phyloP scores from a whole-genome alignment of 2,888 invertebrate genomes.

The Beris chalybata region DNA sequence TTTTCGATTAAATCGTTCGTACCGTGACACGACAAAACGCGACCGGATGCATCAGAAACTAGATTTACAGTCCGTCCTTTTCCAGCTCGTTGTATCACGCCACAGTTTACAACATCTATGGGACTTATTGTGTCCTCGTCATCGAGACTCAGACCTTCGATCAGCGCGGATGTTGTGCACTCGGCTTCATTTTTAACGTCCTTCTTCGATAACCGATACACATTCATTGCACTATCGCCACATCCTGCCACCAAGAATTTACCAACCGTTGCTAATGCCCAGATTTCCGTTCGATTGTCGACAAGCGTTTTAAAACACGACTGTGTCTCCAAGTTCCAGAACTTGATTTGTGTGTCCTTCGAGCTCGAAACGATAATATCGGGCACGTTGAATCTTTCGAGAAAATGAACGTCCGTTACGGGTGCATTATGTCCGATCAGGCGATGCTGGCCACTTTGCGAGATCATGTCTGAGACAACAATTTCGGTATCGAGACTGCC shows the following conservation, averaged over 20 bases:
- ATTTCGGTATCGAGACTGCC: slow-evolving; percentile 90
- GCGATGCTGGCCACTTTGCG: slow-evolving; percentile 85
- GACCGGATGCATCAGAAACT: slow-evolving; percentile 70
- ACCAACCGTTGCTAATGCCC: slow-evolving; percentile 78
- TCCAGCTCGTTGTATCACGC: slow-evolving; percentile 76
- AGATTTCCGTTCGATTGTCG: slow-evolving; percentile 86
- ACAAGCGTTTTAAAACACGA: slow-evolving; percentile 95
- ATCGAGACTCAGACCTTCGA: slow-evolving; percentile 51
- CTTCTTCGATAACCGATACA: slow-evolving; percentile 75
- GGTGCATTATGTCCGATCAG: slow-evolving; percentile 90
- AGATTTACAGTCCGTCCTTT: slow-evolving; percentile 79
- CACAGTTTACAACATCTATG: slow-evolving; percentile 75
- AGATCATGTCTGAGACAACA: slow-evolving; percentile 92
- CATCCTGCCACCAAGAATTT: slow-evolving; percentile 87
- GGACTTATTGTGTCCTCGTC: slow-evolving; percentile 59
- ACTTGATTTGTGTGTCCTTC: slow-evolving; percentile 93
- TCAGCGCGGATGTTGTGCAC: slow-evolving; percentile 56
- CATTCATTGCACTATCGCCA: slow-evolving; percentile 78
- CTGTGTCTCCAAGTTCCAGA: slow-evolving; percentile 95
- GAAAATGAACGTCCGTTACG: slow-evolving; percentile 79
- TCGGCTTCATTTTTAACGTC: slow-evolving; percentile 58
- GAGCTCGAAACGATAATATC: slow-evolving; percentile 72
- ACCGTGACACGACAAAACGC: slow-evolving; percentile 80
- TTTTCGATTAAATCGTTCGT: slow-evolving; percentile 79
- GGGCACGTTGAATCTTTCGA: slow-evolving; percentile 64